Base-by-base conservation (phyloP, 2,113 vertebrate species). In the Pelecanus crispus region DNA sequence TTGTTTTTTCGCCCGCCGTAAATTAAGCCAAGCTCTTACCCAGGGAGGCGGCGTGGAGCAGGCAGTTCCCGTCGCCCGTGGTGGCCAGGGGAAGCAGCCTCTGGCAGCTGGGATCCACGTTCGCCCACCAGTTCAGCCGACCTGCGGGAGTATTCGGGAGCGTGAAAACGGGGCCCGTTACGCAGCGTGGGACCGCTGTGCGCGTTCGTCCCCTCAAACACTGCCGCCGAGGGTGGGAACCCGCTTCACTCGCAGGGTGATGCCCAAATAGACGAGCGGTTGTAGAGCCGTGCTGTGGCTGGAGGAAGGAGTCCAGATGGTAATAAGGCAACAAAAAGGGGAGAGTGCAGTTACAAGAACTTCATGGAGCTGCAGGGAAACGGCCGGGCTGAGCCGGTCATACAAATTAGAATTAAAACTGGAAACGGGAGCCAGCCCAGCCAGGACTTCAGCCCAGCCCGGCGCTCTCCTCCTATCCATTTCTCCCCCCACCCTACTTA, bases 61-160 rank as follows among this genome's bases (percentile, higher is more conserved):
- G 98, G 95, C 99, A 99, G 81, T 99, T 99, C 70, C 99, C 99
- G 0, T 99, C 99, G 0, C 99, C 99, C 1, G 99, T 99, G 7
- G 99, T 99, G 29, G 99, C 99, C 97, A 99, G 94, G 11, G 99
- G 99, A 42, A 99, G 98, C 75, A 99, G 98, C 79, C 98, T 98
- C 94, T 99, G 99, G 95, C 99, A 99, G 85, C 98, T 99, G 22
- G 99, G 98, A 47, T 99, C 99, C 79, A 99, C 98, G 13, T 98
- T 98, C 2, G 98, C 99, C 99, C 99, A 99, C 99, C 99, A 99
- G 96, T 99, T 99, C 75, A 99, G 98, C 4, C 99, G 99, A 44
- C 99, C 99, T 99, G 94, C 6, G 77, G 88, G 77, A 21, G 92
- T 1, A 62, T 6, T 11, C 2, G 40, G 63, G 13, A 81, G 61